phyloP scores from a whole-genome alignment of 2,797 vertebrate species.

The Acipenser transmontanus region DNA sequence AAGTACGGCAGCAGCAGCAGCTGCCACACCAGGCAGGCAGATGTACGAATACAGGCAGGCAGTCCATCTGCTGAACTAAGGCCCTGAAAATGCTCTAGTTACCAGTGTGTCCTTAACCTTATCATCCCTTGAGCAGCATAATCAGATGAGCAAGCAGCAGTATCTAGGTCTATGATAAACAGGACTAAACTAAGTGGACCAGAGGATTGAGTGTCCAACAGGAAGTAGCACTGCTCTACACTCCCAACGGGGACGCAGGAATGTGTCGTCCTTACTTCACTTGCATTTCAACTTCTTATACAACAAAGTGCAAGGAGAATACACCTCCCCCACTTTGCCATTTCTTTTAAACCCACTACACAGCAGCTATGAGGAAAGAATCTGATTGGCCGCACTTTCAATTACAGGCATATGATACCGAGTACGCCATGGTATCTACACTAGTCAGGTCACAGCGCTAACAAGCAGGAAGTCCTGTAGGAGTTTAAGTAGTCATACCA shows the following conservation, averaged over 20 bases:
- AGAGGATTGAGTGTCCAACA: slow-evolving; percentile 12
- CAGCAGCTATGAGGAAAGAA: no score
- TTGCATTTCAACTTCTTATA: slow-evolving; percentile 27
- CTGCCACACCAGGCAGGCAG: slow-evolving; percentile 85
- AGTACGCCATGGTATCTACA: not conserved
- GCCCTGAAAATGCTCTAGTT: slow-evolving; percentile 67
- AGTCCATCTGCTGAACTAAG: slow-evolving; percentile 77
- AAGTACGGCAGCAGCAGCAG: slow-evolving; percentile 55
- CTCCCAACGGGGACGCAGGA: slow-evolving; percentile 22
- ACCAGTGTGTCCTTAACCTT: slow-evolving; percentile 67
- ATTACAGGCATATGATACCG: slow-evolving; percentile 8
- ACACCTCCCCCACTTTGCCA: not conserved
- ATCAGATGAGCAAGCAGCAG: slow-evolving; percentile 67
- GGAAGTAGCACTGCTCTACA: slow-evolving; percentile 13
- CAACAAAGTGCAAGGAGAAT: slow-evolving; percentile 17
- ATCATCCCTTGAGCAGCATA: slow-evolving; percentile 54
- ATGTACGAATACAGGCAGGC: slow-evolving; percentile 69
- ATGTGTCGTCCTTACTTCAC: slow-evolving; percentile 22
- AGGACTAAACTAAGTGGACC: slow-evolving; percentile 28
- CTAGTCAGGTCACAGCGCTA: not conserved
- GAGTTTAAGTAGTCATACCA: not conserved
- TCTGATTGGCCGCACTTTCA: not conserved
- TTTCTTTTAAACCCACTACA: not conserved
- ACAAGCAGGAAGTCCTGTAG: not conserved
- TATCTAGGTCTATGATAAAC: slow-evolving; percentile 44